Percentiles rank a stretch among this genome's conserved stretches.
phyloP scores from a whole-genome alignment of 2,113 vertebrate genomes.

The Hylia prasina region DNA sequence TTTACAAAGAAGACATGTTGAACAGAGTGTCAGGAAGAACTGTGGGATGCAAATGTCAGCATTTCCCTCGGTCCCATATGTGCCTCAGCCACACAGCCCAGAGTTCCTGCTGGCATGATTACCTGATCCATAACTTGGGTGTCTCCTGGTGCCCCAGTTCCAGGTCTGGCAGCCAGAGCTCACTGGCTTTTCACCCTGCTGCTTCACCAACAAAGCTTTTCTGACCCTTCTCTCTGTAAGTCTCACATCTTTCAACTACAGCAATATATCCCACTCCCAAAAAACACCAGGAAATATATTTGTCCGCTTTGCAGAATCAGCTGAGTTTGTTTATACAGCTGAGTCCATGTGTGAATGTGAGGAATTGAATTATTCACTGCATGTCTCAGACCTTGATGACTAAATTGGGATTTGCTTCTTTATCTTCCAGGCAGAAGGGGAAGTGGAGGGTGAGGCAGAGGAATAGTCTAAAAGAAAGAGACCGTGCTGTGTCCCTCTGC shows the following conservation, averaged over 20 bases:
- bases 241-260: not conserved
- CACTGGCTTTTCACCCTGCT: not conserved
- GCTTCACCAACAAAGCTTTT: not conserved
- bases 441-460: not conserved
- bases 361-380: constrained; percentile 59
- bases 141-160: not conserved
- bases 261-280: not conserved
- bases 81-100: not conserved
- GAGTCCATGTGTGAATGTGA: constrained; percentile 23
- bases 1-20: not conserved
- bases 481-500: not conserved
- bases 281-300: not conserved
- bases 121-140: not conserved
- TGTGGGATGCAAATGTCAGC: not conserved
- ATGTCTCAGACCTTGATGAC: constrained; percentile 56
- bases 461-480: constrained; percentile 38
- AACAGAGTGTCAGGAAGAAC: not conserved
- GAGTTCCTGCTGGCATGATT: not conserved
- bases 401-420: constrained; percentile 58
- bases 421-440: constrained; percentile 22
- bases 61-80: rapidly evolving
- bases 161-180: not conserved
- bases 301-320: not conserved
- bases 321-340: constrained; percentile 45
- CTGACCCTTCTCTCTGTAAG: not conserved